Percentiles rank a stretch among this genome's conserved stretches.
Conservation (phyloP, 1,140 invertebrate genomes). For the Reticulitermes speratus region DNA sequence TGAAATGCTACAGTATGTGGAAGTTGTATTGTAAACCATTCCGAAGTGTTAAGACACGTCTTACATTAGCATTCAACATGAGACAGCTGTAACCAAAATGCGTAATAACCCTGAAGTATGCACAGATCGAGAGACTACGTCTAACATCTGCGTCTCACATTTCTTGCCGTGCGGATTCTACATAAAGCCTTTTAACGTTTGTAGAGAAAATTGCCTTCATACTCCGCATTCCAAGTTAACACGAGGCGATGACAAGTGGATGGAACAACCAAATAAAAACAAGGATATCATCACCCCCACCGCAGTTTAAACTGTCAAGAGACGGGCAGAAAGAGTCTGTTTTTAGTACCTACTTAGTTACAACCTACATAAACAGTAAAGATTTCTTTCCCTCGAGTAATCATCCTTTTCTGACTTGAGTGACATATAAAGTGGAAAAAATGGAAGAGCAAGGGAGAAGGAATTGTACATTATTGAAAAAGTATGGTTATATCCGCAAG, state of each 20-base stretch:
- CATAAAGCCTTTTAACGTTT: background rate
- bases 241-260: background rate
- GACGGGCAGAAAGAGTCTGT: background rate
- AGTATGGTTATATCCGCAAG: too few species aligned
- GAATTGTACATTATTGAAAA: background rate
- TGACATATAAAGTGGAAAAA: background rate
- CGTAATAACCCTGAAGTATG: background rate
- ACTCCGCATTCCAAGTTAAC: background rate
- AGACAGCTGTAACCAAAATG: background rate
- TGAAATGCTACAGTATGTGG: too few species aligned
- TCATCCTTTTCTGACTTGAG: background rate
- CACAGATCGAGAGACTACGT: background rate
- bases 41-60: background rate
- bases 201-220: background rate
- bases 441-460: background rate
- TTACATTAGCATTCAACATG: background rate
- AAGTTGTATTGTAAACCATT: background rate
- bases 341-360: background rate
- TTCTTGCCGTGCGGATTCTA: background rate
- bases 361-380: background rate
- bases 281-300: background rate
- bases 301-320: background rate
- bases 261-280: background rate
- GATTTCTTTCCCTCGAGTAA: too few species aligned
- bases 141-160: background rate